phyloP scores from a whole-genome alignment of 2,888 invertebrate species.

The Craniophora ligustri region DNA sequence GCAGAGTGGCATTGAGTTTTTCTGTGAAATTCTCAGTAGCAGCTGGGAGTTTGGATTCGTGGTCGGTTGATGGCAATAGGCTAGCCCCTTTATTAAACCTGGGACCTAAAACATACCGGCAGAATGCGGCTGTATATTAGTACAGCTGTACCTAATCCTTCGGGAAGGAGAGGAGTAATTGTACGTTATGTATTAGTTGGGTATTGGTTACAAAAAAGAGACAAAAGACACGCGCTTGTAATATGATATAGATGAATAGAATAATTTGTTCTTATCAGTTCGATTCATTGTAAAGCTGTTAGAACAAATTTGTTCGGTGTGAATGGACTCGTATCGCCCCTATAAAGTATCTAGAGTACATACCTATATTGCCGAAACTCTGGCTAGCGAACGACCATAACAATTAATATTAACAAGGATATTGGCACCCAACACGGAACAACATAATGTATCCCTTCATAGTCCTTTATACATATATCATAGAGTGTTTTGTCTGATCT shows the following conservation, averaged over 20 bases:
- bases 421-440: slow-evolving; percentile 34
- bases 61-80: too few species aligned
- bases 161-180: too few species aligned
- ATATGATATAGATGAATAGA: slow-evolving; percentile 24
- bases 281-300: slow-evolving; percentile 23
- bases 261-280: slow-evolving; percentile 22
- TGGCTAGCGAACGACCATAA: background rate
- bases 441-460: background rate
- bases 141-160: too few species aligned
- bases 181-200: too few species aligned
- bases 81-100: too few species aligned
- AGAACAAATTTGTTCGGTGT: slow-evolving; percentile 2
- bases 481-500: too few species aligned
- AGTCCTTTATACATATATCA: too few species aligned
- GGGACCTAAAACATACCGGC: too few species aligned
- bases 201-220: slow-evolving; percentile 4
- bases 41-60: too few species aligned
- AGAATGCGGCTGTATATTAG: too few species aligned
- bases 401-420: background rate
- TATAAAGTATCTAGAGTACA: background rate
- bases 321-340: slow-evolving; percentile 3
- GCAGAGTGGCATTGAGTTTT: too few species aligned
- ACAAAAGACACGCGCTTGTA: slow-evolving; percentile 1
- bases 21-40: too few species aligned
- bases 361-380: slow-evolving; percentile 4